A percentile compares a stretch with the other conserved stretches of the same genome.
Conservation (phyloP, 2,797 vertebrate genomes). For the Squalus acanthias region DNA sequence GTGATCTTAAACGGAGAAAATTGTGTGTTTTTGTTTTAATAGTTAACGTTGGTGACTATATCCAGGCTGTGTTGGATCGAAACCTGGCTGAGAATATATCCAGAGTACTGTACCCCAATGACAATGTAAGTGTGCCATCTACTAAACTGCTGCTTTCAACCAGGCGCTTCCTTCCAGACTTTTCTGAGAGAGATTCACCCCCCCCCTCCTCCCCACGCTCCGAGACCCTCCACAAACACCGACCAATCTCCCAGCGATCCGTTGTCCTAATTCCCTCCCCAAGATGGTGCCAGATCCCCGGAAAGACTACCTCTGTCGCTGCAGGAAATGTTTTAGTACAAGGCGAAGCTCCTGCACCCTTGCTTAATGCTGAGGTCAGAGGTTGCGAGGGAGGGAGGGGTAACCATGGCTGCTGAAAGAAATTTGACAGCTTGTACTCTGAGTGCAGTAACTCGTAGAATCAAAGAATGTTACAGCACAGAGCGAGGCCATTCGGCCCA, state of each 20-base stretch:
- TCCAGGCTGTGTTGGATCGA: constrained; percentile 74
- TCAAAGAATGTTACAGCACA: not conserved
- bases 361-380: not conserved
- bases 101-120: constrained; percentile 76
- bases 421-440: not conserved
- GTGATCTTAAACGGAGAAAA: not conserved
- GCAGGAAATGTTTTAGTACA: not conserved
- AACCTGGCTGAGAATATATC: constrained; percentile 83
- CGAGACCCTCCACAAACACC: not conserved
- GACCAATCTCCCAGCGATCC: not conserved
- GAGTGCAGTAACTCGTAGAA: not conserved
- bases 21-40: constrained; percentile 41
- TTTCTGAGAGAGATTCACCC: not conserved
- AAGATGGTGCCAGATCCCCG: not conserved
- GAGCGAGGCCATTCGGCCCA: not conserved
- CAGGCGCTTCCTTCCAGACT: not conserved
- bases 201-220: not conserved
- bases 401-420: not conserved
- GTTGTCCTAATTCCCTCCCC: not conserved
- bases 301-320: not conserved
- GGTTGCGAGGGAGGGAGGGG: not conserved
- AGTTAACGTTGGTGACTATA: constrained; percentile 81
- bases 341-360: not conserved
- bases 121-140: constrained; percentile 65
- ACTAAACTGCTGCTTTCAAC: not conserved